phyloP scores from a whole-genome alignment of 2,888 invertebrate species.

The Agrypnus murinus region DNA sequence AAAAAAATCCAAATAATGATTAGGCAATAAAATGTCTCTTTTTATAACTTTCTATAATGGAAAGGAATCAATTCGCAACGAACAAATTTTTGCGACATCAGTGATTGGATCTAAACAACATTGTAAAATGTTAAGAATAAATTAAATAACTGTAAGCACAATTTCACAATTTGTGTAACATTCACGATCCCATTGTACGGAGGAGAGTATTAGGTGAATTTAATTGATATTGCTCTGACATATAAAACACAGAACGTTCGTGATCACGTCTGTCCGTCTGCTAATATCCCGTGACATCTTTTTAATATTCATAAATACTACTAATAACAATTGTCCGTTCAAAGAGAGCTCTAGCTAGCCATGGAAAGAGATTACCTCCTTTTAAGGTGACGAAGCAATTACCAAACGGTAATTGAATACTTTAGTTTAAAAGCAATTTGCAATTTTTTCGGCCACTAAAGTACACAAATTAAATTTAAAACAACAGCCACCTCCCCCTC shows the following conservation, averaged over 20 bases:
- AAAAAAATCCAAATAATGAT: too few species aligned
- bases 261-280: conserved; percentile 52
- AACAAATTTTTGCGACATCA: conserved; percentile 46
- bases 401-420: conserved; percentile 39
- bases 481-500: not conserved
- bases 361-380: conserved; percentile 38
- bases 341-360: conserved; percentile 9
- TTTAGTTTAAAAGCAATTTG: conserved; percentile 24
- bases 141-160: conserved; percentile 47
- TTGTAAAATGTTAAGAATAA: conserved; percentile 50
- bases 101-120: conserved; percentile 45
- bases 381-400: conserved; percentile 33
- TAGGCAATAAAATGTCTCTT: conserved; percentile 1
- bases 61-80: conserved; percentile 39
- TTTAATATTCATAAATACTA: conserved; percentile 51
- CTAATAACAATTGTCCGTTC: conserved; percentile 38
- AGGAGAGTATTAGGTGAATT: conserved; percentile 46
- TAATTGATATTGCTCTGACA: conserved; percentile 57
- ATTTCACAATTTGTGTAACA: conserved; percentile 55
- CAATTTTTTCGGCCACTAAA: conserved; percentile 29
- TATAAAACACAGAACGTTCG: conserved; percentile 53
- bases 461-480: conserved; percentile 21
- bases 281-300: conserved; percentile 52
- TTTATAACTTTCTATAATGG: conserved; percentile 37
- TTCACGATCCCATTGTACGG: conserved; percentile 53